Conservation (phyloP, 2,888 invertebrate species). For the Nysson spinosus region DNA sequence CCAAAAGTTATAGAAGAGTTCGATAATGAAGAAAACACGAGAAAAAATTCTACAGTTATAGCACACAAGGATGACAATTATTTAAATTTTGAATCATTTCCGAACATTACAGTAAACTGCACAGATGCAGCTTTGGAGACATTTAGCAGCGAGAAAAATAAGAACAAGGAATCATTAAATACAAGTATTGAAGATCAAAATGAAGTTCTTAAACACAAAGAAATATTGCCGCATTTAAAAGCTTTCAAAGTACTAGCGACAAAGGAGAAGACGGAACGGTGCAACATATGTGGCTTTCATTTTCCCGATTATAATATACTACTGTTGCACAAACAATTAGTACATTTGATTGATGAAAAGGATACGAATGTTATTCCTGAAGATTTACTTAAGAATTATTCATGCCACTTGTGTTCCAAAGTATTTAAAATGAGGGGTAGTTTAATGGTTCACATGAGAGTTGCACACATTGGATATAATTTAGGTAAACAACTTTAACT, state of each 20-base stretch:
- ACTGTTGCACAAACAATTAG: constrained; percentile 86
- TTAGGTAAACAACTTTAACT: constrained; percentile 59
- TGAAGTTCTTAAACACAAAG: constrained; percentile 13
- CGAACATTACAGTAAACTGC: constrained; percentile 6
- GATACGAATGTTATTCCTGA: constrained; percentile 62
- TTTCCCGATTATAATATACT: constrained; percentile 85
- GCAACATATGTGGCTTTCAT: constrained; percentile 86
- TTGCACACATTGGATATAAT: constrained; percentile 84
- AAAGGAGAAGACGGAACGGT: constrained; percentile 77
- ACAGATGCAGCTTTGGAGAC: constrained; percentile 14
- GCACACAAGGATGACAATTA: constrained; percentile 10
- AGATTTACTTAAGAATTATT: constrained; percentile 79
- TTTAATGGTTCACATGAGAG: constrained; percentile 88
- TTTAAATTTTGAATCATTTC: constrained; percentile 18
- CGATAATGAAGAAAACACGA: background rate
- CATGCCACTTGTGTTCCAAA: constrained; percentile 88
- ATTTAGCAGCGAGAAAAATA: constrained; percentile 12
- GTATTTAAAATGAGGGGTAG: constrained; percentile 90
- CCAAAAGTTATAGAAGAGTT: constrained; percentile 10
- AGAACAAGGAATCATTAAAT: constrained; percentile 10
- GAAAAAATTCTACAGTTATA: constrained; percentile 10
- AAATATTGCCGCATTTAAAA: constrained; percentile 47
- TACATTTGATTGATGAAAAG: constrained; percentile 77
- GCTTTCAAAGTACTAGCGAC: constrained; percentile 62
- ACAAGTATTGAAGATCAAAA: constrained; percentile 12